Evolutionary conservation across 2,888 invertebrate species (phyloP).

Genomic region (Volucella inflata): DNA sequence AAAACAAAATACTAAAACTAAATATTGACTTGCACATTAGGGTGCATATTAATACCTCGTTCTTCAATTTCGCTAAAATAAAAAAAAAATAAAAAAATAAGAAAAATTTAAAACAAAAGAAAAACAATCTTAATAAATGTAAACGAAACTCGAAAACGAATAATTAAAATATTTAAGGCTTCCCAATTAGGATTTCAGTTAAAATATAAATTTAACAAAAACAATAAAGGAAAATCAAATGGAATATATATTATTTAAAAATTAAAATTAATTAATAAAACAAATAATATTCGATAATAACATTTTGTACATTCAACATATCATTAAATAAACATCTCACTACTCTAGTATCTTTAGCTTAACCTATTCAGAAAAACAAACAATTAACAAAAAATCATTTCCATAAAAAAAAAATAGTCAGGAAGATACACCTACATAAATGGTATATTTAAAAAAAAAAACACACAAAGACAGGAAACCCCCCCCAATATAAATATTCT

Average conservation of each 20-base stretch:
- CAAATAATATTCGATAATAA: slow-evolving; percentile 58
- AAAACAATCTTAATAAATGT: not conserved
- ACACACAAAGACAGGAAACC: slow-evolving; percentile 4
- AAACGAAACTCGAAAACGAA: slow-evolving; percentile 26
- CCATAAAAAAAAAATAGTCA: slow-evolving; percentile 8
- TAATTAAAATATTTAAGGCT: slow-evolving; percentile 47
- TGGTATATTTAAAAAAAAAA: slow-evolving; percentile 10
- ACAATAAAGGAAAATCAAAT: slow-evolving; percentile 6
- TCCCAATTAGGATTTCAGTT: slow-evolving; percentile 32
- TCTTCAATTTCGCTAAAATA: slow-evolving; percentile 46
- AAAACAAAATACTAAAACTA: slow-evolving; percentile 33
- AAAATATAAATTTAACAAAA: slow-evolving; percentile 14
- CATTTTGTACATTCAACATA: slow-evolving; percentile 75
- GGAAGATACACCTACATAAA: not conserved
- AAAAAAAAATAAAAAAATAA: slow-evolving; percentile 9
- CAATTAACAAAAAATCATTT: slow-evolving; percentile 21
- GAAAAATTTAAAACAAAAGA: not conserved
- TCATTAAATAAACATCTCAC: slow-evolving; percentile 73
- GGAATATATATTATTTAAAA: slow-evolving; percentile 10
- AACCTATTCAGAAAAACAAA: slow-evolving; percentile 34
- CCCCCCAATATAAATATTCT: no score
- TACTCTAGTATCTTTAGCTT: slow-evolving; percentile 64
- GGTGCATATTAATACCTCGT: slow-evolving; percentile 31
- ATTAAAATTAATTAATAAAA: slow-evolving; percentile 30
- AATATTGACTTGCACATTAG: slow-evolving; percentile 6